Evolutionary conservation across 2,888 invertebrate species (phyloP).

Genomic region (Nephrotoma appendiculata): DNA sequence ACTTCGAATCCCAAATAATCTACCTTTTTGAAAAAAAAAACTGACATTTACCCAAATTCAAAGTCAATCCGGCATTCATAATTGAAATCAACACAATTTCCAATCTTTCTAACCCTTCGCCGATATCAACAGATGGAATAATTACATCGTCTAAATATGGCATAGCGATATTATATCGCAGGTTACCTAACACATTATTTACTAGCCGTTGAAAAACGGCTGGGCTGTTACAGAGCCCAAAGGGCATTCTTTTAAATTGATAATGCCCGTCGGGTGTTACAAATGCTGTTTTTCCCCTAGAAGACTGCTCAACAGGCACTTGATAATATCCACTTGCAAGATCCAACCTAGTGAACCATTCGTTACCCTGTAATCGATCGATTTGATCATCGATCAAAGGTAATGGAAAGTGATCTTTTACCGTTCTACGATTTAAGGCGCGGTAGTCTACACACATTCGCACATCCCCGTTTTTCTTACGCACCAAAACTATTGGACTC

Average conservation of each 20-base stretch:
- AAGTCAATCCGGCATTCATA: slow-evolving; percentile 1
- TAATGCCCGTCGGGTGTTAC: slow-evolving; percentile 16
- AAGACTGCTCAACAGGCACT: slow-evolving; percentile 15
- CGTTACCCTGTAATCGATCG: slow-evolving; percentile 10
- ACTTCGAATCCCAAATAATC: slow-evolving; percentile 15
- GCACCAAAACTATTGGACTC: neutral
- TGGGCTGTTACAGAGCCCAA: slow-evolving; percentile 10
- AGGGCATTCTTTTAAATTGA: slow-evolving; percentile 7
- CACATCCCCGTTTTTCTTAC: neutral
- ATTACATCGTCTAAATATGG: slow-evolving; percentile 17
- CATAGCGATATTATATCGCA: slow-evolving; percentile 10
- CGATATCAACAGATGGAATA: slow-evolving; percentile 4
- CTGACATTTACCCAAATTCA: slow-evolving; percentile 12
- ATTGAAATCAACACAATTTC: neutral
- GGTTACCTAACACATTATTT: slow-evolving; percentile 3
- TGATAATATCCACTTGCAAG: slow-evolving; percentile 15
- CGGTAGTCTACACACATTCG: neutral
- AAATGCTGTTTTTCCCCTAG: slow-evolving; percentile 16
- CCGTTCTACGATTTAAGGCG: neutral
- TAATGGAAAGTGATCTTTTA: neutral
- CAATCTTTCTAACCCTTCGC: slow-evolving; percentile 9
- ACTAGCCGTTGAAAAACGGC: too few species aligned
- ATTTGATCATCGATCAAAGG: neutral
- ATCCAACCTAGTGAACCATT: slow-evolving; percentile 14
- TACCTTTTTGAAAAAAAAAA: slow-evolving; percentile 13